A percentile compares a stretch with the other conserved stretches of the same genome.
Evolutionary conservation across 1,140 invertebrate species (phyloP).

Genomic region (Bombus haemorrhoidalis): DNA sequence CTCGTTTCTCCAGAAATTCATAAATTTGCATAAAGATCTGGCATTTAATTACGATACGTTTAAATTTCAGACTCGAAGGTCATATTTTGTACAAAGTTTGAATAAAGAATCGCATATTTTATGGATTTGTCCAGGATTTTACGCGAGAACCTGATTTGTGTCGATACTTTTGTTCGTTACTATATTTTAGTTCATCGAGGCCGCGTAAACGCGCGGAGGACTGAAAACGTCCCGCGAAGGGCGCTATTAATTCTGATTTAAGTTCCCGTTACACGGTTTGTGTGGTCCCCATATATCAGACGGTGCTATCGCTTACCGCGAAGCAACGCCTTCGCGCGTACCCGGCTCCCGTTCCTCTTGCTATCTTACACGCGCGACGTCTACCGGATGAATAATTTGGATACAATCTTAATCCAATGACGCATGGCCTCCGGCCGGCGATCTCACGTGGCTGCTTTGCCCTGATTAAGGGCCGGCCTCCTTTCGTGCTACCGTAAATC

Average conservation of each 20-base stretch:
- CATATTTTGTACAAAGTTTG: neutral
- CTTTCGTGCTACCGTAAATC: conserved; percentile 54
- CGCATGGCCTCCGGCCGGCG: conserved; percentile 59
- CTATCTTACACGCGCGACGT: conserved; percentile 58
- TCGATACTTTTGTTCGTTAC: neutral
- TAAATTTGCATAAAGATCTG: neutral
- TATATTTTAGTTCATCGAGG: conserved; percentile 9
- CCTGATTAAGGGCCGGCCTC: conserved; percentile 65
- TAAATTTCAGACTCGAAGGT: too few species aligned
- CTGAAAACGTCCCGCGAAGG: conserved; percentile 58
- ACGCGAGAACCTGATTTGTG: neutral
- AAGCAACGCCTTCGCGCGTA: conserved; percentile 68
- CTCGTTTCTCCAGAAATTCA: neutral
- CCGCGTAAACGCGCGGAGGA: conserved; percentile 48
- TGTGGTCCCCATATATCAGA: conserved; percentile 76
- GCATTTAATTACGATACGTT: too few species aligned
- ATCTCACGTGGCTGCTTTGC: conserved; percentile 47
- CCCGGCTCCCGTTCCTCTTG: conserved; percentile 55
- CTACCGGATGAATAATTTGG: conserved; percentile 73
- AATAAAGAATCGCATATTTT: neutral
- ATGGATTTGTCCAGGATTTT: neutral
- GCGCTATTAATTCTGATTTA: conserved; percentile 75
- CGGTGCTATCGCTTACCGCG: conserved; percentile 68
- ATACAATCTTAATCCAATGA: conserved; percentile 76
- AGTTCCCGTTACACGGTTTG: conserved; percentile 73